phyloP scores from a whole-genome alignment of 1,140 invertebrate species.

The Temnothorax nylanderi region DNA sequence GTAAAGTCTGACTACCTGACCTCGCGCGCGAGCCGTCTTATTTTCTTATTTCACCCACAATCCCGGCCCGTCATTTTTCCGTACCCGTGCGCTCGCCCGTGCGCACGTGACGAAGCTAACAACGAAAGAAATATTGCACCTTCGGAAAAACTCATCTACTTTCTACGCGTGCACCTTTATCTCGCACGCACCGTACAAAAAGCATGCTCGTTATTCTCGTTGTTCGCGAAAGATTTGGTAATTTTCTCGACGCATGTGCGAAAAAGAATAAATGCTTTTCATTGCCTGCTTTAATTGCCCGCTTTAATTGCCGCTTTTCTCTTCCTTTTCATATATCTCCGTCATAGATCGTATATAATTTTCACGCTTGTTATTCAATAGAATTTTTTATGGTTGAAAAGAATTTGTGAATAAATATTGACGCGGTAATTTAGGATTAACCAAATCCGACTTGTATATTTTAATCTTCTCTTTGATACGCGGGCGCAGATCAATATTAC shows the following conservation, averaged over 20 bases:
- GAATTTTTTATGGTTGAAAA: background rate
- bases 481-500: too few species aligned
- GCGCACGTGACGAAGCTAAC: constrained; percentile 48
- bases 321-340: background rate
- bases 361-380: too few species aligned
- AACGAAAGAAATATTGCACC: constrained; percentile 40
- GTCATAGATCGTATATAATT: background rate
- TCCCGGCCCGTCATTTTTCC: constrained; percentile 45
- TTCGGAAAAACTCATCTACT: constrained; percentile 41
- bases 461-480: background rate
- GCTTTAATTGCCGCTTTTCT: background rate
- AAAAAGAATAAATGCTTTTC: background rate
- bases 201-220: background rate
- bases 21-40: constrained; percentile 18
- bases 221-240: background rate
- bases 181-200: background rate
- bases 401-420: background rate
- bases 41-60: constrained; percentile 64
- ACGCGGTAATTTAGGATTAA: background rate
- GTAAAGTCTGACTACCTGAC: constrained; percentile 52
- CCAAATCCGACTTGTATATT: background rate
- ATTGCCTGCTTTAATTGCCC: background rate
- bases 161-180: constrained; percentile 12
- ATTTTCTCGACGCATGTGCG: background rate
- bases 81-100: background rate